Evolutionary conservation across 2,888 invertebrate species (phyloP).

Genomic region (Phengaris alcon): DNA sequence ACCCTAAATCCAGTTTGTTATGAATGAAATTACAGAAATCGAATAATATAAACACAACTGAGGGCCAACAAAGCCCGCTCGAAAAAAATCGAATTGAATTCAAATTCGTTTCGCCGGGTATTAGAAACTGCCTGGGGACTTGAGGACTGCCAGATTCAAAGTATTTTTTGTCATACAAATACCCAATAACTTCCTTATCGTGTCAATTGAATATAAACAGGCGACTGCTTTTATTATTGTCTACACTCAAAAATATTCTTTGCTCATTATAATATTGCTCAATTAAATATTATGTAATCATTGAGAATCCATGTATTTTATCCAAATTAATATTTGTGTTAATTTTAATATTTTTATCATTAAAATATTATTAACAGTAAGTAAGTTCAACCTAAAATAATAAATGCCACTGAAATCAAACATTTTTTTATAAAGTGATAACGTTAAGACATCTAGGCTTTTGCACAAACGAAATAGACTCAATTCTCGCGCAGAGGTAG

Average conservation of each 20-base stretch:
- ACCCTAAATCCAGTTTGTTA: conserved; percentile 79
- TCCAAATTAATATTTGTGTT: too few relatives aligned
- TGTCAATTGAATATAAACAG: conserved; percentile 33
- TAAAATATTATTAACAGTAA: too few relatives aligned
- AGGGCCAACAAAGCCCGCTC: conserved; percentile 77
- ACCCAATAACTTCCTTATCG: conserved; percentile 17
- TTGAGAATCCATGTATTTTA: too few relatives aligned
- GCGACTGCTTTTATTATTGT: conserved; percentile 1
- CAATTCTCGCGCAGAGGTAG: too few relatives aligned
- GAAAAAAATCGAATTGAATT: conserved; percentile 79
- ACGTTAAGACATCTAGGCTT: background rate
- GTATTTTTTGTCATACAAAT: conserved; percentile 14
- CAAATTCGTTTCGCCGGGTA: conserved; percentile 79
- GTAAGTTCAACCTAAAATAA: background rate
- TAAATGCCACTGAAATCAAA: background rate
- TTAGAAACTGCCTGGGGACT: conserved; percentile 75
- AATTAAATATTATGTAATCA: too few relatives aligned
- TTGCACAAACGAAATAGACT: too few relatives aligned
- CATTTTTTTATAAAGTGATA: background rate
- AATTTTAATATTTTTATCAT: too few relatives aligned
- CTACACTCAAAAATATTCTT: background rate
- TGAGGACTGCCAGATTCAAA: conserved; percentile 55
- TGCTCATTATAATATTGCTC: too few relatives aligned
- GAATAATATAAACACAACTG: conserved; percentile 80
- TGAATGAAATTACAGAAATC: conserved; percentile 80